Conservation (phyloP, 2,888 invertebrate genomes). For the Stenoptilia bipunctidactyla region DNA sequence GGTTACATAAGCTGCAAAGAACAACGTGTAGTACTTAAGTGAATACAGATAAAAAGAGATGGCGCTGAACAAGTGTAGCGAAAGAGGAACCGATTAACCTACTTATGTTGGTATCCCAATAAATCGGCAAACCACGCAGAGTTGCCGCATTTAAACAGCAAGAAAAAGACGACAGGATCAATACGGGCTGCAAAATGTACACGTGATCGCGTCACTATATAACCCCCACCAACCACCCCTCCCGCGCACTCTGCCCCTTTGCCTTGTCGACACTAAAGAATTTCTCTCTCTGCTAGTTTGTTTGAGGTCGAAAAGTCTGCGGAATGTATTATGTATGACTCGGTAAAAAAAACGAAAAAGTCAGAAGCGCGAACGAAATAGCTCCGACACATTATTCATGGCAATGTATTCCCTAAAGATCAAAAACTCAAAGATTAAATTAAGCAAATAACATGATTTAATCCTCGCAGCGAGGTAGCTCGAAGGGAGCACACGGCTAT, state of each 20-base stretch:
- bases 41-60: too few species aligned
- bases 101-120: background rate
- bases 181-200: constrained; percentile 69
- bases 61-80: background rate
- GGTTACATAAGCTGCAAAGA: too few species aligned
- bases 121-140: constrained; percentile 26
- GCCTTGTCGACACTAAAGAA: constrained; percentile 49
- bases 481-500: constrained; percentile 4
- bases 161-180: constrained; percentile 60
- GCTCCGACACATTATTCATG: too few species aligned
- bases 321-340: too few species aligned
- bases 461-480: too few species aligned
- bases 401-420: too few species aligned
- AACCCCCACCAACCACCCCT: constrained; percentile 60
- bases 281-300: constrained; percentile 31
- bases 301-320: background rate
- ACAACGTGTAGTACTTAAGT: too few species aligned
- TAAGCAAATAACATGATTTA: too few species aligned
- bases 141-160: constrained; percentile 36
- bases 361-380: too few species aligned
- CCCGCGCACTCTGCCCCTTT: constrained; percentile 50
- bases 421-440: too few species aligned
- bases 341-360: too few species aligned
- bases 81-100: constrained; percentile 1
- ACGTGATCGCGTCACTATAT: constrained; percentile 69